Evolutionary conservation across 2,888 invertebrate species (phyloP).

Genomic region (Andrena marginata): DNA sequence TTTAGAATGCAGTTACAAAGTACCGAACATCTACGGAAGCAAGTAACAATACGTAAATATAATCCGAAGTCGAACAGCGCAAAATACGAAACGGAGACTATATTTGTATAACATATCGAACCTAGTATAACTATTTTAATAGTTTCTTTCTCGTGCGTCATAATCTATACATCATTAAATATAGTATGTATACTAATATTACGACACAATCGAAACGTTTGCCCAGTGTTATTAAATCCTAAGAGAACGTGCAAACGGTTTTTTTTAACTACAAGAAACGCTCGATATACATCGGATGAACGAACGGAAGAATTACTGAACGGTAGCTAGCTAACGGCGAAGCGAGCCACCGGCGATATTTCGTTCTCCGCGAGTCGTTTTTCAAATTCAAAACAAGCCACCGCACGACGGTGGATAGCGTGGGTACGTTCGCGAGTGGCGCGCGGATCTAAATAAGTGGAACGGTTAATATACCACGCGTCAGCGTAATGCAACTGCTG

Average conservation of each 20-base stretch:
- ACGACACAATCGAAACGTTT: constrained; percentile 2
- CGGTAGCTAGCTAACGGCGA: not conserved
- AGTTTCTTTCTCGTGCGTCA: constrained; percentile 9
- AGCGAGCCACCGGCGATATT: not conserved
- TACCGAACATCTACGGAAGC: not conserved
- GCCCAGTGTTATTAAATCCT: not conserved
- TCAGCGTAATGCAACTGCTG: constrained; percentile 52
- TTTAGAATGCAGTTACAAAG: constrained; percentile 10
- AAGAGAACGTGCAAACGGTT: not conserved
- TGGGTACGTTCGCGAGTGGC: constrained; percentile 35
- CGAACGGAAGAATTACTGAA: not conserved
- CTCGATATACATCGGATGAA: not conserved
- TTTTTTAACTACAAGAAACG: not conserved
- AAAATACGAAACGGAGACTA: constrained; percentile 1
- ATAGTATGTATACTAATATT: not conserved
- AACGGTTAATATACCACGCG: constrained; percentile 74
- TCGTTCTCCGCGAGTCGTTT: not conserved
- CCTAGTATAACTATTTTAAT: constrained; percentile 18
- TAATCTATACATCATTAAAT: constrained; percentile 8
- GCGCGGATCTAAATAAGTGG: constrained; percentile 65
- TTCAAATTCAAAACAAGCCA: constrained; percentile 38
- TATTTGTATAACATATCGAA: constrained; percentile 21
- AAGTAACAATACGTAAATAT: constrained; percentile 22
- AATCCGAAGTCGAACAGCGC: constrained; percentile 2
- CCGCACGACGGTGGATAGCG: constrained; percentile 34